These are phyloP conservation scores for Puntigrus tetrazona DNA, from an alignment of 2,113 vertebrate species.

Conservation along the genomic window DNA sequence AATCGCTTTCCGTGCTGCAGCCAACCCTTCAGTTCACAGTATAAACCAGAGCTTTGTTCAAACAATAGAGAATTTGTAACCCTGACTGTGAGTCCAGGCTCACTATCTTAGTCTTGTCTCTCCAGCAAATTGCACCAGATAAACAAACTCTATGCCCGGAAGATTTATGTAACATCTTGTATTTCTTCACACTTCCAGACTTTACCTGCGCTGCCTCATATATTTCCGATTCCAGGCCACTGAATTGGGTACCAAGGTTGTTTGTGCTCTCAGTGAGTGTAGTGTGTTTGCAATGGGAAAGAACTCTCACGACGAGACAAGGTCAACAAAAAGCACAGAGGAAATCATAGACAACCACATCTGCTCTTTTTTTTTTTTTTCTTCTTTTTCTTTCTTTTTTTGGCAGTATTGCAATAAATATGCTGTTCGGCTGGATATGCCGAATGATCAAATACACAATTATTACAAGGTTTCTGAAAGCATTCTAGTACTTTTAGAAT, in stretches of 20 bases:
- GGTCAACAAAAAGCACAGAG: background rate
- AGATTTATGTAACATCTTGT: constrained; percentile 18
- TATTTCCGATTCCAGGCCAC: background rate
- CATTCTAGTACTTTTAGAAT: background rate
- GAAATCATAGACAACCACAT: background rate
- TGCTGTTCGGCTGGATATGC: background rate
- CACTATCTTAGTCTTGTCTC: background rate
- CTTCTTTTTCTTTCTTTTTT: too few relatives aligned
- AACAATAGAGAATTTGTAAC: constrained; percentile 17
- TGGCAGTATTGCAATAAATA: constrained; percentile 13
- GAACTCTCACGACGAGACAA: background rate
- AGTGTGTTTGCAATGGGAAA: background rate
- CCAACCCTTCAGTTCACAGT: background rate
- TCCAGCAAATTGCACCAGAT: background rate
- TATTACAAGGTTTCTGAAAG: background rate
- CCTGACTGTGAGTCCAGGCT: background rate
- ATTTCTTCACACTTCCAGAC: constrained; percentile 8
- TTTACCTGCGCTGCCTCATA: background rate
- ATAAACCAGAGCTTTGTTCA: background rate
- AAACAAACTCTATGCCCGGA: background rate
- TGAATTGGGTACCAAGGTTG: background rate
- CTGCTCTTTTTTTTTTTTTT: too few relatives aligned
- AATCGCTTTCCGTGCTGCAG: background rate
- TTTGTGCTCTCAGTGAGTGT: background rate
- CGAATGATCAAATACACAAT: background rate